These are phyloP conservation scores for Oenanthe oenanthe DNA, from an alignment of 2,113 vertebrate species.

Conservation along the genomic window DNA sequence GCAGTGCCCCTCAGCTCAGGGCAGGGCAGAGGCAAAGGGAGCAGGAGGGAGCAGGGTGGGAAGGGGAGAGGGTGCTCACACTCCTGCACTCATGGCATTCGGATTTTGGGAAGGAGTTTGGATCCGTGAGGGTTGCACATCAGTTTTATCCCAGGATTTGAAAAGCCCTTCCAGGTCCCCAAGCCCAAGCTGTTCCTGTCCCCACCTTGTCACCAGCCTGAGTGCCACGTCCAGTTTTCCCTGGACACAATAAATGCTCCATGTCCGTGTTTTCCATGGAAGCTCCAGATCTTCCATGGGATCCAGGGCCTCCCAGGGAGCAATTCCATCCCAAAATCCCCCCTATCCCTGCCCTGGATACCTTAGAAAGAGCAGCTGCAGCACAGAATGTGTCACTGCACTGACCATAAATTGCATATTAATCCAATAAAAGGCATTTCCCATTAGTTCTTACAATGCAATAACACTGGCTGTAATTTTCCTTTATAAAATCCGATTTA, in stretches of 20 bases:
- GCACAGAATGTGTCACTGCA: fast-evolving
- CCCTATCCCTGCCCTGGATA: fast-evolving
- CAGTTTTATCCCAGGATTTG: fast-evolving
- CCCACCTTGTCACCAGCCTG: neutral
- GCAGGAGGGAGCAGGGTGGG: fast-evolving
- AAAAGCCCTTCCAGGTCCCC: neutral
- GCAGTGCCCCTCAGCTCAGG: too few relatives aligned
- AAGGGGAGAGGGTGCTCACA: fast-evolving
- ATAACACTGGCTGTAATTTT: fast-evolving
- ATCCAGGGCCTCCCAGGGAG: neutral
- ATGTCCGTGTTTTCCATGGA: fast-evolving
- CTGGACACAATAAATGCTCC: fast-evolving
- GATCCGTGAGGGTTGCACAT: fast-evolving
- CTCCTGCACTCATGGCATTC: fast-evolving
- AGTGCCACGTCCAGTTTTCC: neutral
- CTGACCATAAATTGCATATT: neutral
- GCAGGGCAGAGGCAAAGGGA: fast-evolving
- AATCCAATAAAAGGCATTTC: neutral
- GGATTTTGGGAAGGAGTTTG: fast-evolving
- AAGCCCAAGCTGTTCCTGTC: neutral
- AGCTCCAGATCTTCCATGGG: neutral
- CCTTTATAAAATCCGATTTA: fast-evolving
- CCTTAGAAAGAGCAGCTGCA: neutral
- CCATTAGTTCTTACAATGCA: neutral
- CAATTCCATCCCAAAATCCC: neutral